Conservation (phyloP, 2,888 invertebrate genomes). For the Cheilosia vulpina region DNA sequence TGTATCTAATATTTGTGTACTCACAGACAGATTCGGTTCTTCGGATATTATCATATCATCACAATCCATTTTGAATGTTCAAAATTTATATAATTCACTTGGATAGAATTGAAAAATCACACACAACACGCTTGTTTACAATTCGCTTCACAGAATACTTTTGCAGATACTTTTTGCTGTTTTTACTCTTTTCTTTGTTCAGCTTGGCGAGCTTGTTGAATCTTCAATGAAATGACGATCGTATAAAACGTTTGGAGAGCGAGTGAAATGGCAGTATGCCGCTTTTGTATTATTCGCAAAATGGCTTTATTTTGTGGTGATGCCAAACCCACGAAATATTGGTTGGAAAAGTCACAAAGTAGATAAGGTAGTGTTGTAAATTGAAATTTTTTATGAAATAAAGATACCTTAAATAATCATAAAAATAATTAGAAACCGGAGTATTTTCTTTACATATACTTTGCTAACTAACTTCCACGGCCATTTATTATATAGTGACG, state of each 20-base stretch:
- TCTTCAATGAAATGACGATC: constrained; percentile 22
- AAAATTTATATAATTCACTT: constrained; percentile 6
- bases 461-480: no score
- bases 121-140: constrained; percentile 42
- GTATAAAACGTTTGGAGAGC: constrained; percentile 13
- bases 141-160: constrained; percentile 26
- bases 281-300: neutral
- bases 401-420: no score
- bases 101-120: constrained; percentile 4
- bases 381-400: no score
- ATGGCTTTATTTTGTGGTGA: neutral
- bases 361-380: neutral
- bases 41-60: constrained; percentile 82
- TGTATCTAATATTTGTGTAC: constrained; percentile 57
- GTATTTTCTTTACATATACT: no score
- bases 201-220: constrained; percentile 28
- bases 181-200: constrained; percentile 29
- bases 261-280: constrained; percentile 13
- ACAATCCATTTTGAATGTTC: constrained; percentile 79
- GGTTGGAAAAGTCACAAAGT: neutral
- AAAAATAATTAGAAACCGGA: no score
- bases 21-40: constrained; percentile 81
- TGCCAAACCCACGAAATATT: neutral
- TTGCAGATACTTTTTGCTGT: neutral
- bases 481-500: no score